A percentile compares a stretch with the other conserved stretches of the same genome.
Conservation (phyloP, 2,888 invertebrate genomes). For the Arrhopalites spinosus region DNA sequence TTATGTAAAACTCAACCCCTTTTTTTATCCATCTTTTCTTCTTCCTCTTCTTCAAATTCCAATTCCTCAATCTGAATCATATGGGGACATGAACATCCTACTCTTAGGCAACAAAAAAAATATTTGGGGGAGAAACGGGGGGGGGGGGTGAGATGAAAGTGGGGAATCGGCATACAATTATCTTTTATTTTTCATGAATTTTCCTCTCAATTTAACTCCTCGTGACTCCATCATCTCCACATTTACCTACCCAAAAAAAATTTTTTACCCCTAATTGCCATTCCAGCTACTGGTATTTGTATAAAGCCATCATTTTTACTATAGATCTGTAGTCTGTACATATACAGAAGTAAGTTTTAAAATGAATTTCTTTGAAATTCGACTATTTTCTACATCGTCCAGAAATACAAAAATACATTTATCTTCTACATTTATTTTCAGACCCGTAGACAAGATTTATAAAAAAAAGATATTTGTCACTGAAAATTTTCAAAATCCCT, state of each 20-base stretch:
- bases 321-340: neutral
- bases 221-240: constrained; percentile 4
- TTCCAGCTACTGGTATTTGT: neutral
- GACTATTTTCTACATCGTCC: neutral
- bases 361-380: neutral
- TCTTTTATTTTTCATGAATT: neutral
- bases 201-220: constrained; percentile 16
- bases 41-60: too few relatives aligned
- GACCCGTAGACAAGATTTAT: too few relatives aligned
- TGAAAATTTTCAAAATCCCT: neutral
- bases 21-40: too few relatives aligned
- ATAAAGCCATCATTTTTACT: neutral
- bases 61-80: too few relatives aligned
- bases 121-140: too few relatives aligned
- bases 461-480: neutral
- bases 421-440: too few relatives aligned
- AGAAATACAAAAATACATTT: too few relatives aligned
- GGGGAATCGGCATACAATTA: neutral
- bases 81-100: too few relatives aligned
- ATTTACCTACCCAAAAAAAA: neutral
- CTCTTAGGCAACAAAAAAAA: too few relatives aligned
- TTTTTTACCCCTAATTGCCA: neutral
- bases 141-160: too few relatives aligned
- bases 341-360: neutral
- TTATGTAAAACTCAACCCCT: too few relatives aligned